Percentiles rank a stretch among this genome's conserved stretches.
Evolutionary conservation across 2,113 vertebrate genomes (phyloP).

Genomic region (Promerops cafer): DNA sequence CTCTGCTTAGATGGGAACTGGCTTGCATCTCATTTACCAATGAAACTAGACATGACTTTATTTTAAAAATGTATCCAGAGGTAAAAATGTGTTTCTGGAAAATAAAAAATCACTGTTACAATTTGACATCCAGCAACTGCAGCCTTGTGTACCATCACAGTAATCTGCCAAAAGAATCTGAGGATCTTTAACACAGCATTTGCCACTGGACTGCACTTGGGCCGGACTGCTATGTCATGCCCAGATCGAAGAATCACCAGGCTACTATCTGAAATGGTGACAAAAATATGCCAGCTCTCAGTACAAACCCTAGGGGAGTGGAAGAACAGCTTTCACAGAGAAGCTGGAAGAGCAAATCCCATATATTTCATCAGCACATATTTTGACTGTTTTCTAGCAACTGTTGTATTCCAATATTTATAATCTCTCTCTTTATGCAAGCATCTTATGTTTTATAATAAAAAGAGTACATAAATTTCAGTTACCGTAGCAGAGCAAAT

Average conservation of each 20-base stretch:
- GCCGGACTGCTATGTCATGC: not conserved
- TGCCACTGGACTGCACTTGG: not conserved
- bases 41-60: not conserved
- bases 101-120: not conserved
- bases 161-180: not conserved
- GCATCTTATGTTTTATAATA: constrained; percentile 63
- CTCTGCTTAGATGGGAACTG: not conserved
- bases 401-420: constrained; percentile 51
- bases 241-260: not conserved
- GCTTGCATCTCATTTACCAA: not conserved
- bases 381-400: constrained; percentile 53
- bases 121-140: not conserved
- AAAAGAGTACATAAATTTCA: constrained; percentile 61
- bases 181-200: not conserved
- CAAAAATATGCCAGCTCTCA: not conserved
- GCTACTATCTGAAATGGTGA: not conserved
- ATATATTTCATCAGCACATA: not conserved
- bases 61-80: not conserved
- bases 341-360: not conserved
- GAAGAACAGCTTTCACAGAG: not conserved
- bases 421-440: constrained; percentile 49
- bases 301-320: not conserved
- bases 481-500: constrained; percentile 45
- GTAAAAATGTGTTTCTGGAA: not conserved
- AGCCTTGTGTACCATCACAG: not conserved